Base-by-base conservation (phyloP, 2,797 vertebrate genomes). In the Acomys russatus region DNA sequence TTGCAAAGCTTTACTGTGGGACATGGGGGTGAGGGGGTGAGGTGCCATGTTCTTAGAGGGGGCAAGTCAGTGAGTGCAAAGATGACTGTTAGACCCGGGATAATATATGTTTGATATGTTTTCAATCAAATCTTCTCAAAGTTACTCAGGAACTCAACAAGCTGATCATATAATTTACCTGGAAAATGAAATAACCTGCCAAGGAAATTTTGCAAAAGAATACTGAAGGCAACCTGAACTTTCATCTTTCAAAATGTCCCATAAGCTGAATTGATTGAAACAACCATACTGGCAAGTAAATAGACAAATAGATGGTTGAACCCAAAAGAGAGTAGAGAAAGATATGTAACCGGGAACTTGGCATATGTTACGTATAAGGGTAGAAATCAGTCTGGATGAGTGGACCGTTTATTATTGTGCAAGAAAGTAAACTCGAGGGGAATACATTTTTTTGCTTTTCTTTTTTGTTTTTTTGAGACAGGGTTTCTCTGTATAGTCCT, bases 141-240 rank as follows among this genome's bases (percentile, higher is more conserved):
- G 38, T 79, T 77, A 64, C 78, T 33, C 38, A 63, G 71, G n/a
- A 82, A 93, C 33, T 82, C 38, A 94, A 30, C 33, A 84, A 78
- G 17, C 56, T 56, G 73, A 73, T 91, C 14, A 30, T 94, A 0
- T 35, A 77, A 80, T 94, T 92, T 70, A 17, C 88, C 89, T 88
- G 56, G 89, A 76, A 94, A 59, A 89, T 82, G 38, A 92, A 91
- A 78, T 78, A 82, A 35, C 25, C 66, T 49, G 54, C 63, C 77
- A 64, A 92, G 82, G 83, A 92, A 84, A 63, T 66, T 92, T 92
- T 94, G 38, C 70, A 86, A 85, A 92, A 87, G 61, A 22, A 20
- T 61, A 77, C 35, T 38, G 18, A 66, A 85, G 61, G 9, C 20
- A 8, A 9, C 68, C 68, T 78, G 12, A 6, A 35, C 9, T 83